phyloP scores from a whole-genome alignment of 2,888 invertebrate species.

The Drosophila cracens region DNA sequence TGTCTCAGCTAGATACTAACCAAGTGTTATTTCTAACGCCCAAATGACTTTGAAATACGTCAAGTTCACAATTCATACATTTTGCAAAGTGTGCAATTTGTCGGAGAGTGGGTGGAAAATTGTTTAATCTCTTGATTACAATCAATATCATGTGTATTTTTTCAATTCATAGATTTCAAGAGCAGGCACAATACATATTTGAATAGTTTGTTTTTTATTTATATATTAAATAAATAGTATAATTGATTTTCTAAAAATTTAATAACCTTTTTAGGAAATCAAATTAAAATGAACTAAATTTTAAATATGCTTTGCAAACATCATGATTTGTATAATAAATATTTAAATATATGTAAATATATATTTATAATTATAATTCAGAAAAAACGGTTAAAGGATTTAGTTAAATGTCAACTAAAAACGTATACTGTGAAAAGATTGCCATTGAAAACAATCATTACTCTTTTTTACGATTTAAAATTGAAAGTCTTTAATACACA shows the following conservation, averaged over 20 bases:
- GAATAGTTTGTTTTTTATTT: neutral
- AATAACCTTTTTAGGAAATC: neutral
- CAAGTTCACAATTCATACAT: neutral
- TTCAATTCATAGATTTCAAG: neutral
- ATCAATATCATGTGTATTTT: neutral
- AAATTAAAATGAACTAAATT: neutral
- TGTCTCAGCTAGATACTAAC: slow-evolving; percentile 29
- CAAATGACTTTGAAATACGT: slow-evolving; percentile 9
- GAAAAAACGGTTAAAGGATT: neutral
- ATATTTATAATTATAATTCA: neutral
- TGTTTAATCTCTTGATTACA: neutral
- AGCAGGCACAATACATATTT: neutral
- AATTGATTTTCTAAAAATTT: neutral
- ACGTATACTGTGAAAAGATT: neutral
- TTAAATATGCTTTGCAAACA: neutral
- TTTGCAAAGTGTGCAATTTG: neutral
- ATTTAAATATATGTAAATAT: neutral
- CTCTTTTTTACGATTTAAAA: neutral
- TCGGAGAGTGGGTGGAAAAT: neutral
- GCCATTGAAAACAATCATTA: neutral
- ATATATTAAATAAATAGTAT: neutral
- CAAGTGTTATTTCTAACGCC: slow-evolving; percentile 9
- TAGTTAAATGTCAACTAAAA: neutral
- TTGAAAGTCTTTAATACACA: neutral
- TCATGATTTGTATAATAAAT: neutral